Evolutionary conservation across 1,140 invertebrate genomes (phyloP), one percentile per base, ranked within the genome.

Genomic region (Lasaia peninsularis): DNA sequence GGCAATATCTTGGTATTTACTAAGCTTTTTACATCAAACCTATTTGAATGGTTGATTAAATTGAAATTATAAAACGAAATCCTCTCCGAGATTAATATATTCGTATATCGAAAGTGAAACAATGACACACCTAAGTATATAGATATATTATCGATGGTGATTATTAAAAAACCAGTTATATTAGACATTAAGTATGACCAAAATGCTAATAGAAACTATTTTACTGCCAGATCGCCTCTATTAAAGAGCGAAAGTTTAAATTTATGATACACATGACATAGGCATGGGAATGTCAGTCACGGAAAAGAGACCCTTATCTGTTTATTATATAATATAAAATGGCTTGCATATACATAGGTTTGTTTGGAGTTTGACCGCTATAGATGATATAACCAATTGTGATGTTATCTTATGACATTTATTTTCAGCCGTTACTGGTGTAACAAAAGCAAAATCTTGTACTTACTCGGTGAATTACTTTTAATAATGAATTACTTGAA

Each of bases 221-320:
- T 7, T 40, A 40, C 37, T 9, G 37, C 2, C 55, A 58, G 37
- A 32, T 44, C 44, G 44, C 52, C 58, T 52, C 52, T 31, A 28
- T 33, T 52, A 54, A 53, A 55, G 28, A 63, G 61, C 56, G 61
- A 63, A 63, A 63, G 61, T 63, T 48, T 31, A 48, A n/a, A 44
- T 44, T 44, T 44, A 44, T 44, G 37, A 44, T 44, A 2, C 18
- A 44, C 35, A 48, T 58, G 61, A 59, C 56, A 63, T 59, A 44
- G 40, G 40, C 11, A 20, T 40, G 8, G 3, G 2, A 40, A 9
- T 40, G 10, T 40, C 16, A n/a, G 40, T 20, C 16, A 20, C 10
- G 40, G 9, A 44, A 44, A 44, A 18, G 9, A 20, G 14, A 18
- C 40, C 18, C 18, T 44, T 11, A 10, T 20, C 10, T 44, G 11